Base-by-base conservation (phyloP, 2,113 vertebrate genomes). In the Chascanopsetta lugubris region DNA sequence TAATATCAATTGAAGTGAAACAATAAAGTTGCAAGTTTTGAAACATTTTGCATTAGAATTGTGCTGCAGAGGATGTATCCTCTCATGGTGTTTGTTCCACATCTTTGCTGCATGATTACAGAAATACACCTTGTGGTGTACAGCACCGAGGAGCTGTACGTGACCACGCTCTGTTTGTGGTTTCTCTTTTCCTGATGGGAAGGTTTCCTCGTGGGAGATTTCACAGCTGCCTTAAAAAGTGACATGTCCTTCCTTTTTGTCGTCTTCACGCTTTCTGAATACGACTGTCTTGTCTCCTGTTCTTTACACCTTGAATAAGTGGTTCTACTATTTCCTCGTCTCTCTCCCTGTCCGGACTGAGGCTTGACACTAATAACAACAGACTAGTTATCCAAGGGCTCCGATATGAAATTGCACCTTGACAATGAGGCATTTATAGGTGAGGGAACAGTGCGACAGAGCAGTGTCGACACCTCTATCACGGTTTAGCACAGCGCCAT, bases 351-450 rank as follows among this genome's bases (percentile, higher is more conserved):
- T 66, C 61, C 53, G 57, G 38, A 61, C 69, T 30, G 57, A 72
- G 36, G 45, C 18, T 36, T 62, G 56, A 62, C 63, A 55, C 36
- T 72, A 26, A 58, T 60, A 72, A 57, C 22, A 59, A 34, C 34
- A 18, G 34, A 49, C 45, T 26, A 42, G 60, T 69, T 69, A 70
- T 57, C 70, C 11, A 60, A 17, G 21, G 55, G 9, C 45, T 61
- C 42, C 77, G 43, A 69, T 70, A 49, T 72, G 62, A 77, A 54
- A 74, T 68, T 69, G 57, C 73, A 22, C 24, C 34, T 17, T 0
- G 74, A 69, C 79, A 65, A 75, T 60, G 65, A 69, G 45, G 36
- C 43, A 60, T 72, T 84, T 83, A 79, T 48, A 61, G 63, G 77
- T 77, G 72, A 69, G 61, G 80, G 63, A 75, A 75, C 30, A 48